Evolutionary conservation across 2,888 invertebrate genomes (phyloP), one percentile per base, ranked within the genome.

Genomic region (Cheilosia pagana): DNA sequence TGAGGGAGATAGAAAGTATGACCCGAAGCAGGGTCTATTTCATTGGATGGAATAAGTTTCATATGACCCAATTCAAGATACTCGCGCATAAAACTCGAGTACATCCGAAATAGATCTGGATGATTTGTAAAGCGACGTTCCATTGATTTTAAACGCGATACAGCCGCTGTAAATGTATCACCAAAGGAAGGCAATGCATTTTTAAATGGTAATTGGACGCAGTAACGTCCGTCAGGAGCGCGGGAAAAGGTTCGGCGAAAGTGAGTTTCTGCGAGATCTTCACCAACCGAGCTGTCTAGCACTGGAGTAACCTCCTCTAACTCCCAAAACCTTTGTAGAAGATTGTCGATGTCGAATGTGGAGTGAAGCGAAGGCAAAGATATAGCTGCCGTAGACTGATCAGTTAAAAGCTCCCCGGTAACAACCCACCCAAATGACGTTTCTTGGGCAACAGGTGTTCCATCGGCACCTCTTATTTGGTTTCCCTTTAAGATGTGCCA

Each of bases 151-250:
- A 60, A n/a, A 6, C 59, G 48, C 41, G 59, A 59, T 25, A 59
- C 31, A 8, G 63, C 75, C 8, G 67, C 52, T 14, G 19, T 21
- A 3, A 50, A 23, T 14, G 74, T 81, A 52, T 68, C 28, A 41
- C 21, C 21, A 48, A 75, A 81, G 0, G 19, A 21, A 16, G 68
- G 67, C 12, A 53, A 14, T n/a, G 35, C 19, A 16, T 23, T 52
- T 41, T 76, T 76, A 25, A 76, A 76, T 0, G 76, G 76, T 8
- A 68, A 25, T n/a, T n/a, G n/a, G n/a, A n/a, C n/a, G n/a, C n/a
- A n/a, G n/a, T n/a, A n/a, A n/a, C n/a, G n/a, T 8, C 52, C 35
- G 53, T 77, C 62, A 3, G 77, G 52, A 19, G 76, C 39, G 8
- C 60, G 60, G 7, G 52, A 63, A 28, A 50, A 50, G 4, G 77